Evolutionary conservation across 1,140 invertebrate species (phyloP), one percentile per base, ranked within the genome.

Genomic region (Tetramorium alpestre): DNA sequence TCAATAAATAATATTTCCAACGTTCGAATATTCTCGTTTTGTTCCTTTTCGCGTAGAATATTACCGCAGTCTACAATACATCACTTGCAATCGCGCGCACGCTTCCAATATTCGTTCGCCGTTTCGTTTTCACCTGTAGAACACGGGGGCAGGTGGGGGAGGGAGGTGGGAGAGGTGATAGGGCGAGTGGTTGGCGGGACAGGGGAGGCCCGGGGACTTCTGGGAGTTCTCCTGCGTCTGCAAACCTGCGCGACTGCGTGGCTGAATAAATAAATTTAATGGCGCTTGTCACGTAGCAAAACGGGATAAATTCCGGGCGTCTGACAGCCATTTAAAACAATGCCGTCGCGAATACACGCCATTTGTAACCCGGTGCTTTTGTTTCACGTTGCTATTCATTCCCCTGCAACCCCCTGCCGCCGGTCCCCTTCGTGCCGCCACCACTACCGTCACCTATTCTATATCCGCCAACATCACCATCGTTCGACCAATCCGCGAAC

Each of bases 311-410:
- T 95, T 95, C 92, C 92, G 91, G 91, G 92, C 92, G 93, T 93
- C 94, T 94, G 94, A 94, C 94, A 94, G 93, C 94, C 93, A 95
- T 95, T 95, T 95, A 94, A 95, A 95, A 95, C 94, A 95, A 95
- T 95, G 94, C 94, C 93, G 92, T 94, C 92, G 91, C 93, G 93
- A 95, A 95, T 95, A 94, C 94, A 93, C 93, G 93, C 93, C 93
- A 95, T 95, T 95, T 95, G 94, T 95, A 95, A 95, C 93, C 93
- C 92, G 89, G 87, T 89, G 92, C 93, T 94, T 95, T 94, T 95
- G 94, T 95, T 94, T 94, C 93, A 90, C 90, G 90, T 93, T 92
- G 92, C 93, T 94, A 94, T 95, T 95, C 94, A 95, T 94, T 93
- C 91, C 89, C 80, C 80, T 73, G 80, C 25, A 73, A 86, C 60